phyloP scores from a whole-genome alignment of 2,113 vertebrate genomes.

The Suricata suricatta region DNA sequence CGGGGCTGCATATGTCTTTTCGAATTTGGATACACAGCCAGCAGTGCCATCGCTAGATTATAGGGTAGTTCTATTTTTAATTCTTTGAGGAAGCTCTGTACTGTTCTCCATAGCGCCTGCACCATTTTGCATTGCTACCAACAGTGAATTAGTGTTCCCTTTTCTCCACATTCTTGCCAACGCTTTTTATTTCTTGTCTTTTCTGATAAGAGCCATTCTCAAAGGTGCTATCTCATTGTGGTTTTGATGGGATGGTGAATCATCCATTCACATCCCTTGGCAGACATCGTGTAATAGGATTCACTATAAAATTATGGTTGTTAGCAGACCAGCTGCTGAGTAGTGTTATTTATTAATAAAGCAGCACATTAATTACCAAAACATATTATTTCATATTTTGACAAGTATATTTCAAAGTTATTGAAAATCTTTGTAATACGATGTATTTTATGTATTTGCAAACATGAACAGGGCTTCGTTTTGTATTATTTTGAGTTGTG shows the following conservation, averaged over 20 bases:
- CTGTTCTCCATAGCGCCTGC: background rate
- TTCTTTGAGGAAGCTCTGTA: background rate
- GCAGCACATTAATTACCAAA: background rate
- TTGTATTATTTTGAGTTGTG: constrained; percentile 48
- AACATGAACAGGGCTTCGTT: constrained; percentile 14
- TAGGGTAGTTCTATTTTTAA: background rate
- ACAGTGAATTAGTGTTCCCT: background rate
- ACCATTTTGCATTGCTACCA: background rate
- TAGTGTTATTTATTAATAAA: constrained; percentile 43
- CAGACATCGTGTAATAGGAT: background rate
- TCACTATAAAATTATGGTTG: background rate
- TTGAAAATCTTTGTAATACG: background rate
- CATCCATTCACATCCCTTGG: background rate
- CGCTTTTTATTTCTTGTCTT: background rate
- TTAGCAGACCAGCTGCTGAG: background rate
- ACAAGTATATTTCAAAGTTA: constrained; percentile 18
- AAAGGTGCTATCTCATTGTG: background rate
- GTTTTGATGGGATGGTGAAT: background rate
- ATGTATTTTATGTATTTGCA: constrained; percentile 17
- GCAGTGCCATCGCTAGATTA: background rate
- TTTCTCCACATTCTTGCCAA: background rate
- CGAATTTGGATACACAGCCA: background rate
- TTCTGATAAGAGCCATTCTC: background rate
- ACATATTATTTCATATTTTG: background rate
- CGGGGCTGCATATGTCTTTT: background rate